Conservation (phyloP, 1,140 invertebrate genomes). For the Drosophila punjabiensis region DNA sequence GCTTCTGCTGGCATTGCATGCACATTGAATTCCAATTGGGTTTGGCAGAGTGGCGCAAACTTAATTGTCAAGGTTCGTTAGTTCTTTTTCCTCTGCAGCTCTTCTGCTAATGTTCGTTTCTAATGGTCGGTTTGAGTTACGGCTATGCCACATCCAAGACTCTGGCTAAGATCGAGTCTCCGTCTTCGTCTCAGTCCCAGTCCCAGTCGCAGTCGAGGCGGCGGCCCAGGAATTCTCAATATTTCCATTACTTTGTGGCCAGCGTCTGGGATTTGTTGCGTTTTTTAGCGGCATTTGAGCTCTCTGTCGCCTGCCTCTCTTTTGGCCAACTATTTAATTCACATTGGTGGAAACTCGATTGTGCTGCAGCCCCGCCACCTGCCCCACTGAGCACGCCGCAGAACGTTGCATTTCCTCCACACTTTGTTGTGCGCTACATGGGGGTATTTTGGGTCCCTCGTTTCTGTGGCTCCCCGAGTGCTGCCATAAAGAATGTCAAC, state of each 20-base stretch:
- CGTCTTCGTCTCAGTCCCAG: conserved; percentile 19
- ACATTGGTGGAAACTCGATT: conserved; percentile 82
- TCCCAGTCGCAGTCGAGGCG: conserved; percentile 28
- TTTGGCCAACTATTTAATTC: conserved; percentile 81
- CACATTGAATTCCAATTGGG: conserved; percentile 82
- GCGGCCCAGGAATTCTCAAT: conserved; percentile 75
- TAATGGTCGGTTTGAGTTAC: conserved; percentile 82
- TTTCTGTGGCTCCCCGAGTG: conserved; percentile 24
- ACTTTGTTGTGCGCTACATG: conserved; percentile 52
- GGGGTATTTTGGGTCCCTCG: conserved; percentile 36
- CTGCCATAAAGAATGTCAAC: conserved; percentile 38
- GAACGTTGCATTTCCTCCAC: conserved; percentile 40
- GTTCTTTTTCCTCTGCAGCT: conserved; percentile 66
- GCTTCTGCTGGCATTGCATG: conserved; percentile 70
- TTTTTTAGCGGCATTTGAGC: conserved; percentile 55
- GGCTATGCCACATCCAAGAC: conserved; percentile 47
- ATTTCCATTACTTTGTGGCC: conserved; percentile 82
- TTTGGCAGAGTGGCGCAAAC: conserved; percentile 80
- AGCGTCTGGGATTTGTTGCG: conserved; percentile 74
- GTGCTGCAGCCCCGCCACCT: conserved; percentile 49
- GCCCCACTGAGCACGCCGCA: conserved; percentile 34
- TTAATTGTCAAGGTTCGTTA: conserved; percentile 83
- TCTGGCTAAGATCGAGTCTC: conserved; percentile 20
- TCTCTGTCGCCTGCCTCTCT: conserved; percentile 72
- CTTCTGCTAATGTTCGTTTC: conserved; percentile 77